phyloP scores from a whole-genome alignment of 2,113 vertebrate species.

The Ailuropoda melanoleuca region DNA sequence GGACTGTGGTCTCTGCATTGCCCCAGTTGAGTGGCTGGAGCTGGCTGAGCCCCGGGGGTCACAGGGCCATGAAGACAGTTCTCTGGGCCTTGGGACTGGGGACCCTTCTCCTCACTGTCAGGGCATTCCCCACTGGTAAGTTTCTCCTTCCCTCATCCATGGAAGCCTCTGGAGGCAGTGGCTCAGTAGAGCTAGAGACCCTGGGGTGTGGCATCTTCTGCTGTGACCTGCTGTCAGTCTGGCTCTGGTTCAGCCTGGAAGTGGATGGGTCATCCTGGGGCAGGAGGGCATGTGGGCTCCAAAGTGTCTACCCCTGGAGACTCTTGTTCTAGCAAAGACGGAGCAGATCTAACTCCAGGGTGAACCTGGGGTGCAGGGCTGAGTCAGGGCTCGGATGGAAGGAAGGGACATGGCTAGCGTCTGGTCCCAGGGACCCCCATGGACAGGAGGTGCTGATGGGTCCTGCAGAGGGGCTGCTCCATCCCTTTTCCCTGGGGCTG shows the following conservation, averaged over 20 bases:
- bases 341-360: too few relatives aligned
- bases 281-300: neutral
- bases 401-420: neutral
- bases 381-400: neutral
- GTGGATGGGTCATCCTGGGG: accelerated
- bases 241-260: neutral
- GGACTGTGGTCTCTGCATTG: neutral
- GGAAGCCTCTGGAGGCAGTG: neutral
- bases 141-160: neutral
- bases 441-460: neutral
- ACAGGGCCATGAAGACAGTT: neutral
- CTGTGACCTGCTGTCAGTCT: neutral
- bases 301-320: neutral
- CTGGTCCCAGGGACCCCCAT: neutral
- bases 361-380: neutral
- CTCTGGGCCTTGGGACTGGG: neutral
- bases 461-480: neutral
- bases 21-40: accelerated
- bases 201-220: neutral
- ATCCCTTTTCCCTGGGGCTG: neutral
- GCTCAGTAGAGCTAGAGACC: neutral
- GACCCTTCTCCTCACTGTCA: neutral
- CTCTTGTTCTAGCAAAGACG: neutral
- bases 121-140: neutral
- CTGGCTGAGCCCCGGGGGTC: too few relatives aligned